Conservation (phyloP, 2,113 vertebrate genomes). For the Pycnonotus jocosus region DNA sequence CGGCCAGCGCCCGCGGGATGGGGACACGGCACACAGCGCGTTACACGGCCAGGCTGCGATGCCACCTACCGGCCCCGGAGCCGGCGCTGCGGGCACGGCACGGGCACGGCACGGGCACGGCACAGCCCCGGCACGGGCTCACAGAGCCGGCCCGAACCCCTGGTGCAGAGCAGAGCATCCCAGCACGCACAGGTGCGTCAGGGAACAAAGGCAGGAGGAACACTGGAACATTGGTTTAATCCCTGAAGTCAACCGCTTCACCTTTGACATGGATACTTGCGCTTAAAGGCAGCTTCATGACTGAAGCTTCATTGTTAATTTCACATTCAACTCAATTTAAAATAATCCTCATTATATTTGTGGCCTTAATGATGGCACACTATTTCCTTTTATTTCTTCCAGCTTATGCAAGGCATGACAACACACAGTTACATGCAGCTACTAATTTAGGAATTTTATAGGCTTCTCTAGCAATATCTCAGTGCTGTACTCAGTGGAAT, state of each 20-base stretch:
- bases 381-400: conserved; percentile 54
- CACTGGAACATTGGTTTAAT: not conserved
- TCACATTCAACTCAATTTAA: conserved; percentile 30
- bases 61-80: conserved; percentile 21
- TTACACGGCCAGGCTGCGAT: not conserved
- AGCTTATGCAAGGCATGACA: conserved; percentile 44
- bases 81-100: not conserved
- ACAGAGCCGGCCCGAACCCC: not conserved
- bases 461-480: conserved; percentile 44
- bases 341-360: conserved; percentile 57
- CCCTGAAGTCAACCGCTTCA: not conserved
- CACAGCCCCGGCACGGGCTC: no score
- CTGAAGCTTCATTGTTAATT: conserved; percentile 16
- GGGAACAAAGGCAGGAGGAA: not conserved
- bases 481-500: not conserved
- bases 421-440: not conserved
- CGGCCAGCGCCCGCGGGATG: fast-evolving
- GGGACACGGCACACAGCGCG: fast-evolving
- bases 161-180: not conserved
- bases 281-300: not conserved
- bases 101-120: no score
- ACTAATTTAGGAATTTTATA: conserved; percentile 45
- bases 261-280: not conserved
- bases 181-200: fast-evolving
- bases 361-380: not conserved